phyloP scores from a whole-genome alignment of 2,113 vertebrate species.

The Platanista minor region DNA sequence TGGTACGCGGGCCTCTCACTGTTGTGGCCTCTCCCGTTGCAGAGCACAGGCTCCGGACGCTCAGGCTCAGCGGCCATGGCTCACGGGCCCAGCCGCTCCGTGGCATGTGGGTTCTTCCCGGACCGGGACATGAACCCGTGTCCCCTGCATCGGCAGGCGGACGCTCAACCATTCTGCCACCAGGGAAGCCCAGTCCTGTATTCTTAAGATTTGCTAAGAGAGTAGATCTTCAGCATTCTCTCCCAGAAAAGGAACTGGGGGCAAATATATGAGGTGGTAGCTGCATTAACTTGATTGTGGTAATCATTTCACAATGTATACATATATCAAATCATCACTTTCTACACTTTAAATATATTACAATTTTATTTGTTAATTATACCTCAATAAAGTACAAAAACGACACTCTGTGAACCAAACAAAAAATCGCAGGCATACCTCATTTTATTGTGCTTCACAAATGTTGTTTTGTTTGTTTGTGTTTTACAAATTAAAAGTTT shows the following conservation, averaged over 20 bases:
- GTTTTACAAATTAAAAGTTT: background rate
- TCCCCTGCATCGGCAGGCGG: no score
- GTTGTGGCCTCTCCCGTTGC: no score
- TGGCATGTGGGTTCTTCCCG: no score
- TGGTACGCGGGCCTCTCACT: no score
- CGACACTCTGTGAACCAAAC: background rate
- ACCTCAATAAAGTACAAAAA: background rate
- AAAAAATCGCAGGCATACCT: background rate
- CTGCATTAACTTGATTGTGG: background rate
- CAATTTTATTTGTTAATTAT: background rate
- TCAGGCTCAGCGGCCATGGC: no score
- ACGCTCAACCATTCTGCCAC: no score
- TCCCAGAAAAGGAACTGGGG: rapidly evolving
- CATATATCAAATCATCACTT: background rate
- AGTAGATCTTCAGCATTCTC: background rate
- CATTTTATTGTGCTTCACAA: background rate
- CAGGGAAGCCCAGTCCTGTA: no score
- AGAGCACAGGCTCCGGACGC: no score
- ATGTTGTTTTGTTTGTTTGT: background rate
- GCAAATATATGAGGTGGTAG: background rate
- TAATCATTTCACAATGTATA: background rate
- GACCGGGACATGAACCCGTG: no score
- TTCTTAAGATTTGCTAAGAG: background rate
- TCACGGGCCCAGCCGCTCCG: no score
- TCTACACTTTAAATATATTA: background rate